Evolutionary conservation across 2,797 vertebrate genomes (phyloP), one percentile per base, ranked within the genome.

Genomic region (Tokudaia muenninki): DNA sequence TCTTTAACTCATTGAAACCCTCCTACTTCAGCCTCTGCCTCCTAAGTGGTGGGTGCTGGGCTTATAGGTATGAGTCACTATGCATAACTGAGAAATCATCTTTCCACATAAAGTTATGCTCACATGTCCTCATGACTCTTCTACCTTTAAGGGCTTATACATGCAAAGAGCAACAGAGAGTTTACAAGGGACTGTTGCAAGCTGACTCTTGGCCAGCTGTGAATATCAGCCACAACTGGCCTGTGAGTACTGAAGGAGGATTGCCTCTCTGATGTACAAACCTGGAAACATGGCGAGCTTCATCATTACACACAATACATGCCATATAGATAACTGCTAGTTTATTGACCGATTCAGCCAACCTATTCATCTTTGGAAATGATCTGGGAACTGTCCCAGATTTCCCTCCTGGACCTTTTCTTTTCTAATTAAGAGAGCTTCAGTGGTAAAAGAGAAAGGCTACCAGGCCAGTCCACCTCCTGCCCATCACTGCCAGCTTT

Each of bases 291-390:
- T 34, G 59, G 63, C 57, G 55, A 83, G 65, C 31, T 90, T 89
- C 19, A 6, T 93, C 50, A 70, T 92, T 89, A 91, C 9, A 90
- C 37, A 78, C 21, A 72, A 78, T 65, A 86, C 17, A 24, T 81
- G n/a, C 55, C 57, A 29, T 50, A 75, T 44, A 89, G 80, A 83
- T 80, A 65, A 13, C 74, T 89, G 47, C 44, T 94, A 67, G 83
- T 78, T 89, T 94, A 93, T 84, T 92, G 90, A 96, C 92, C 65
- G 47, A 96, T 61, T 92, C 22, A 57, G 47, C n/a, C 65, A 96
- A 65, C 22, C 59, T 90, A 17, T 87, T 93, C 77, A 94, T 87
- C 75, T 93, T 77, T 52, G 83, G 87, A 96, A 96, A 78, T 94
- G 57, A 96, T 81, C 21, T 92, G 57, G 75, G 22, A 61, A 77